Percentiles rank a stretch among this genome's conserved stretches.
Evolutionary conservation across 2,797 vertebrate genomes (phyloP).

Genomic region (Gobionotothen gibberifrons): DNA sequence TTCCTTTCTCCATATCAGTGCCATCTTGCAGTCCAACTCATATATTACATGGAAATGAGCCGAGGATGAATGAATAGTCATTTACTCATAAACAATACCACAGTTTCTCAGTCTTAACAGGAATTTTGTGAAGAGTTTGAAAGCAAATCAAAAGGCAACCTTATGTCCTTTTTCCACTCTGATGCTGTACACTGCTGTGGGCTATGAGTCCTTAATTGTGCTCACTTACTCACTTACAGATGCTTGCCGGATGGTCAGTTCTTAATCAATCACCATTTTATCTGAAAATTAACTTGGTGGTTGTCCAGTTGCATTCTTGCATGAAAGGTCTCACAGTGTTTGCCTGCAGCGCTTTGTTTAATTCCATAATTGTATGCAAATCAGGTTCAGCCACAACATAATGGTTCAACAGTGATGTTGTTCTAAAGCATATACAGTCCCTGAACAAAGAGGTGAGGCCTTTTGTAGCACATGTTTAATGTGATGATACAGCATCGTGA

Average conservation of each 20-base stretch:
- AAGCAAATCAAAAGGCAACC: background rate
- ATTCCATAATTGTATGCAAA: slow-evolving; percentile 48
- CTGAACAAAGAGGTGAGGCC: slow-evolving; percentile 1
- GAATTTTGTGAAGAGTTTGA: background rate
- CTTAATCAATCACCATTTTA: slow-evolving; percentile 19
- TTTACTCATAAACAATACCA: background rate
- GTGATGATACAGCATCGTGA: background rate
- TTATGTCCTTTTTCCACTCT: background rate
- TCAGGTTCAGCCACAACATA: slow-evolving; percentile 19
- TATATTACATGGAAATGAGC: background rate
- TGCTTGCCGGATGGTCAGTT: slow-evolving; percentile 2
- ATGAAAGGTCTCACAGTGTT: slow-evolving; percentile 20
- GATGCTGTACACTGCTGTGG: background rate
- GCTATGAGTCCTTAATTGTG: slow-evolving; percentile 1
- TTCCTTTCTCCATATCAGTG: background rate
- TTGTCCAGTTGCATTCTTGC: slow-evolving; percentile 12
- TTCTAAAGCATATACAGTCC: slow-evolving; percentile 2
- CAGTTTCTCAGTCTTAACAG: background rate
- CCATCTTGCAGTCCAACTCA: background rate
- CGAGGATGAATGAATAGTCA: background rate
- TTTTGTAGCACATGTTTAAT: slow-evolving; percentile 1
- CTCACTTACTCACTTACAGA: slow-evolving; percentile 12
- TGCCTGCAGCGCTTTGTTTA: slow-evolving; percentile 10
- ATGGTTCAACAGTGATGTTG: slow-evolving; percentile 11
- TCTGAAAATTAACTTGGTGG: slow-evolving; percentile 31